Evolutionary conservation across 1,140 invertebrate genomes (phyloP).

Genomic region (Cotesia typhae): DNA sequence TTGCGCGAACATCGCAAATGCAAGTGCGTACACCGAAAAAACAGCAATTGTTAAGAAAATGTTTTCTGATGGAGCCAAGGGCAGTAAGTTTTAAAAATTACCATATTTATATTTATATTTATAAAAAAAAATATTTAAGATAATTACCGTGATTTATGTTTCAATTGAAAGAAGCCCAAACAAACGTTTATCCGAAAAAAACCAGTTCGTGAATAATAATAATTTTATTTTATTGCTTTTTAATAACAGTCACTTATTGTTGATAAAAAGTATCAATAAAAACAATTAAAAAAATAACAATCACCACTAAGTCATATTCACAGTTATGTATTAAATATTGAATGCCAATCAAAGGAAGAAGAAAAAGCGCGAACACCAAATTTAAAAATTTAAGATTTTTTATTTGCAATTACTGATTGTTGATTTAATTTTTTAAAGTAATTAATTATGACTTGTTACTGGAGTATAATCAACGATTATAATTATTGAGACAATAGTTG

Average conservation of each 20-base stretch:
- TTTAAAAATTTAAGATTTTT: too few species aligned
- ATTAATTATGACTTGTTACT: too few species aligned
- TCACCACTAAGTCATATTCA: conserved; percentile 1
- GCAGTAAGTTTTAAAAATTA: conserved; percentile 56
- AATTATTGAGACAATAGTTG: conserved; percentile 11
- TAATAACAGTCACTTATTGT: not conserved
- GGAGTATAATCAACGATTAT: too few species aligned
- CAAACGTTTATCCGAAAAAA: too few species aligned
- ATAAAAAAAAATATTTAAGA: not conserved
- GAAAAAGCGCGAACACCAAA: too few species aligned
- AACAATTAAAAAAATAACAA: conserved; percentile 1
- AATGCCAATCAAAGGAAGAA: too few species aligned
- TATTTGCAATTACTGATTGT: too few species aligned
- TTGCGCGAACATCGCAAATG: conserved; percentile 79
- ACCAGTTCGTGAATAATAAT: too few species aligned
- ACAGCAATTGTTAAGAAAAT: conserved; percentile 78
- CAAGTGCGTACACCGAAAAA: conserved; percentile 84
- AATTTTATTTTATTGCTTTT: too few species aligned
- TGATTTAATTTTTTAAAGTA: too few species aligned
- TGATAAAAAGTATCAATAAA: not conserved
- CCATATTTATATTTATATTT: not conserved
- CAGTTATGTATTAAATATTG: not conserved
- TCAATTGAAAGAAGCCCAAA: too few species aligned
- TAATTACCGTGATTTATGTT: too few species aligned
- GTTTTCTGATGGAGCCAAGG: conserved; percentile 73